Evolutionary conservation across 2,888 invertebrate genomes (phyloP).

Genomic region (Lycia hirtaria): DNA sequence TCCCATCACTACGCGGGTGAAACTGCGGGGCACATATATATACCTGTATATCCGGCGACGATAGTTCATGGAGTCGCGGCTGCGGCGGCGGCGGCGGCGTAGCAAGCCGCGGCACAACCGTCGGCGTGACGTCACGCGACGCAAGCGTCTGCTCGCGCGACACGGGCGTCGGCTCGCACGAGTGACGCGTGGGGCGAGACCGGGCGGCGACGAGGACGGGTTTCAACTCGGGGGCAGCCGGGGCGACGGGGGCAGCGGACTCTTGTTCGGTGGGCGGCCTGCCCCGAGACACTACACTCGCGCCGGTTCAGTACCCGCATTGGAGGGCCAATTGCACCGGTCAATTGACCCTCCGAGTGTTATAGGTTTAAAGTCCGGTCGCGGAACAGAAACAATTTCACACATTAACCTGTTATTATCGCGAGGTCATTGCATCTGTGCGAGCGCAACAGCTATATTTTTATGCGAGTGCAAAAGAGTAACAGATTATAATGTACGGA

Average conservation of each 20-base stretch:
- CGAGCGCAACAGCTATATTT: too few species aligned
- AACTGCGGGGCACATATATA: too few species aligned
- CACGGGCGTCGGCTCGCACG: constrained; percentile 3
- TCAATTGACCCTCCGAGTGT: constrained; percentile 63
- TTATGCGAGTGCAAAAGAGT: too few species aligned
- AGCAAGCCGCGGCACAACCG: constrained; percentile 23
- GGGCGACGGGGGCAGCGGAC: constrained; percentile 36
- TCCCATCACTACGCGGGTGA: too few species aligned
- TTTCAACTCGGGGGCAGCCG: neutral
- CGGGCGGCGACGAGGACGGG: constrained; percentile 60
- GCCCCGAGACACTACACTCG: constrained; percentile 71
- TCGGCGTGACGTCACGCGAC: constrained; percentile 8
- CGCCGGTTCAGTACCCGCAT: constrained; percentile 64
- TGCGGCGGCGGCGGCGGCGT: constrained; percentile 40
- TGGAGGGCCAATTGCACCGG: constrained; percentile 60
- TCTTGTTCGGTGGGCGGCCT: constrained; percentile 55
- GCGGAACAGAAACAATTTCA: too few species aligned
- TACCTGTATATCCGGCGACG: constrained; percentile 45
- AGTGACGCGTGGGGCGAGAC: constrained; percentile 11
- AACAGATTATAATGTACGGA: too few species aligned
- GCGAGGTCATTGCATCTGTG: too few species aligned
- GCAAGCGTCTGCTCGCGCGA: neutral
- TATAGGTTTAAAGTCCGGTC: too few species aligned
- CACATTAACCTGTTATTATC: too few species aligned
- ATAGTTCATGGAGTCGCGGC: constrained; percentile 28